Percentiles rank a stretch among this genome's conserved stretches.
These are phyloP conservation scores for Manis javanica DNA, from an alignment of 2,797 vertebrate genomes.

Conservation along the genomic window DNA sequence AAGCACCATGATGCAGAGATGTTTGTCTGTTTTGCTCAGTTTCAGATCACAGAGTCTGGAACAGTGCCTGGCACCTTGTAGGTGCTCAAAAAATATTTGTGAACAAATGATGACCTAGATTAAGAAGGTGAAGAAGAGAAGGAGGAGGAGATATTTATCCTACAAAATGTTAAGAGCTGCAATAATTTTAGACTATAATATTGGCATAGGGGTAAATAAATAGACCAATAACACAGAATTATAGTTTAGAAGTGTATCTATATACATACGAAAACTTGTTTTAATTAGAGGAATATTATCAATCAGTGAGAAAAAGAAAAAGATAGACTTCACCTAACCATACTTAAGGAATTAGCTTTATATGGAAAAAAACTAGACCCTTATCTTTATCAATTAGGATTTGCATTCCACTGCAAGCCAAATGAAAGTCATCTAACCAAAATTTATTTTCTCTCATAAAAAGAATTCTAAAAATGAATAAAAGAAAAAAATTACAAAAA, in stretches of 20 bases:
- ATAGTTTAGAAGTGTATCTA: neutral
- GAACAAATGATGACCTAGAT: neutral
- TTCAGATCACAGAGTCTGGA: neutral
- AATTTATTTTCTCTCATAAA: slow-evolving; percentile 25
- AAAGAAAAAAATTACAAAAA: neutral
- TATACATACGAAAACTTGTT: neutral
- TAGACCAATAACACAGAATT: neutral
- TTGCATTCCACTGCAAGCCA: neutral
- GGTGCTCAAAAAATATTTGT: neutral
- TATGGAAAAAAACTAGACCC: neutral
- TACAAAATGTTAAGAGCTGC: neutral
- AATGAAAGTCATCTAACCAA: neutral
- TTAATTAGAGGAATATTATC: neutral
- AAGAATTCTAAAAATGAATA: neutral
- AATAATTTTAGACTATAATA: neutral
- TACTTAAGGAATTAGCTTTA: slow-evolving; percentile 13
- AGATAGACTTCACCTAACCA: neutral
- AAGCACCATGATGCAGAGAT: neutral
- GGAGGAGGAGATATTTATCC: neutral
- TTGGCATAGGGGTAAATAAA: neutral
- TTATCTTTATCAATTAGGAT: neutral
- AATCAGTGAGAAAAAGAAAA: neutral
- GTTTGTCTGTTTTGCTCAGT: neutral
- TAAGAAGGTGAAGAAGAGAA: neutral
- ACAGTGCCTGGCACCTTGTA: neutral